A percentile compares a stretch with the other conserved stretches of the same genome.
Evolutionary conservation across 2,113 vertebrate species (phyloP).

Genomic region (Silurus asotus): DNA sequence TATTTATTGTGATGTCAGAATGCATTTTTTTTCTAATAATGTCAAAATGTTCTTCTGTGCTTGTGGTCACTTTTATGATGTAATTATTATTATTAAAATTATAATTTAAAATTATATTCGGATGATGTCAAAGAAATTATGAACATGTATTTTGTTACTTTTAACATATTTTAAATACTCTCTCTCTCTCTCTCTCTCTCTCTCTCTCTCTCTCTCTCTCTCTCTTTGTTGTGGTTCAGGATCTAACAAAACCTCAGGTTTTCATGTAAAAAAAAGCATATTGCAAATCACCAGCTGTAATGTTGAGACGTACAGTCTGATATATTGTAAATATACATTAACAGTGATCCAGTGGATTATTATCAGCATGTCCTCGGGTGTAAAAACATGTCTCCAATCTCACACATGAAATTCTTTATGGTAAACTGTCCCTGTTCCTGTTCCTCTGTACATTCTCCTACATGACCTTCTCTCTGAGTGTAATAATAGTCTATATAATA

Average conservation of each 20-base stretch:
- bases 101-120: too few relatives aligned
- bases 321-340: not conserved
- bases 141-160: slow-evolving; percentile 67
- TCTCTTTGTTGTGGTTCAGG: too few relatives aligned
- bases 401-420: not conserved
- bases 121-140: too few relatives aligned
- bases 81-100: too few relatives aligned
- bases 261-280: not conserved
- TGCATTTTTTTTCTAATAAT: too few relatives aligned
- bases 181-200: not conserved
- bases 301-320: not conserved
- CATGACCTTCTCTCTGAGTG: slow-evolving; percentile 3
- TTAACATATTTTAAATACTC: slow-evolving; percentile 68
- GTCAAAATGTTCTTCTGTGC: too few relatives aligned
- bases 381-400: not conserved
- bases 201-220: too few relatives aligned
- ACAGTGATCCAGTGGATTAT: not conserved
- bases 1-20: too few relatives aligned
- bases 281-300: not conserved
- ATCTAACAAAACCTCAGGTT: not conserved
- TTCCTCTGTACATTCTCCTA: not conserved
- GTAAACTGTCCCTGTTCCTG: not conserved
- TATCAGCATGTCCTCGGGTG: not conserved
- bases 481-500: slow-evolving; percentile 9
- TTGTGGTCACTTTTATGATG: too few relatives aligned